Evolutionary conservation across 2,797 vertebrate species (phyloP), one percentile per base, ranked within the genome.

Genomic region (Fringilla coelebs): DNA sequence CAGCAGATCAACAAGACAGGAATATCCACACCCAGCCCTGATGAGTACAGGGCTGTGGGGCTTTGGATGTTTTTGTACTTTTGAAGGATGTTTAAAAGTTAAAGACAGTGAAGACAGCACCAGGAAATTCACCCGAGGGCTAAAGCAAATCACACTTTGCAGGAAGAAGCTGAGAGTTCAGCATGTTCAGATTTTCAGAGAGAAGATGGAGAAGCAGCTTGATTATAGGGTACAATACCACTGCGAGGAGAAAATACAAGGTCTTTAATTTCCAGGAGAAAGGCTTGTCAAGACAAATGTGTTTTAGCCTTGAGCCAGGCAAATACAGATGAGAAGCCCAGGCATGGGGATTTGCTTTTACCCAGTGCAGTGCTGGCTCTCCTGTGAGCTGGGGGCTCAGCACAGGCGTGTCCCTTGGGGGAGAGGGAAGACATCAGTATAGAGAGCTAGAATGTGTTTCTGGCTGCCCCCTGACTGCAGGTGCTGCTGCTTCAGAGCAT

Each of bases 201-300:
- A 49, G 75, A 85, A 90, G 85, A 61, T 18, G 7, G 57, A 85
- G 32, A 88, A 70, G 81, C 57, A 93, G 26, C 48, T 77, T 94
- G 91, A 94, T 95, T 93, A 92, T 22, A 92, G 87, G 85, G 78
- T 87, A 77, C 10, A 8, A 77, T 32, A 80, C 28, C 11, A 61
- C 43, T 54, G 49, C 63, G n/a, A 38, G 68, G 72, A 90, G 75
- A 63, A 93, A 91, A 88, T 40, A 57, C 25, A 67, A 80, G 49
- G 57, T 77, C 75, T 83, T 88, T 68, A 91, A 91, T 96, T 93
- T 92, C 74, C 57, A 71, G 52, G 13, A 67, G 81, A 74, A 94
- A 88, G 15, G n/a, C 63, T 76, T 7, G 26, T 79, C 68, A 77
- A 83, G 20, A 54, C 65, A 80, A 94, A 91, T 2, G 2, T 7